These are phyloP conservation scores for Papilio gigon DNA, from an alignment of 2,888 invertebrate genomes.

Conservation along the genomic window DNA sequence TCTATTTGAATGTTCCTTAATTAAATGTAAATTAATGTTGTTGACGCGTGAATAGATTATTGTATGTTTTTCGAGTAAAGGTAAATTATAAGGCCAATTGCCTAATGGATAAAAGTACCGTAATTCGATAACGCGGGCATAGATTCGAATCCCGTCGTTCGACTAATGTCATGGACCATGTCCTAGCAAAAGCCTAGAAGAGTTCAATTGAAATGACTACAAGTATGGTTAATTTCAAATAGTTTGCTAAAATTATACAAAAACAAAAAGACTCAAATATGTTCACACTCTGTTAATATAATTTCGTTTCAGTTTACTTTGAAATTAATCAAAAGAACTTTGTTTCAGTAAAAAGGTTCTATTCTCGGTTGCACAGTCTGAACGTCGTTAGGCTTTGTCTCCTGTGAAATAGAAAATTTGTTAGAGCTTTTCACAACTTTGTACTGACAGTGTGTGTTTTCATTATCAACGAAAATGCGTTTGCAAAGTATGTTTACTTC, in stretches of 20 bases:
- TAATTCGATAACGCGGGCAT: too few relatives aligned
- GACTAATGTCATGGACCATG: too few relatives aligned
- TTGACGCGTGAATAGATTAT: neutral
- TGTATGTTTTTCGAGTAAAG: neutral
- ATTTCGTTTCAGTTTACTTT: neutral
- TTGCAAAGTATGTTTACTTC: too few relatives aligned
- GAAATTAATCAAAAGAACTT: neutral
- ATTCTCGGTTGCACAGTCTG: neutral
- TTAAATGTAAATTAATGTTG: conserved; percentile 4
- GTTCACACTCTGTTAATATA: neutral
- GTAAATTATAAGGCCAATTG: too few relatives aligned
- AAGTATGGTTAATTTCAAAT: too few relatives aligned
- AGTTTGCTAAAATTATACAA: too few relatives aligned
- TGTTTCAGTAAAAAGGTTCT: conserved; percentile 6
- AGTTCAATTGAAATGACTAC: too few relatives aligned
- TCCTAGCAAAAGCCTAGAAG: too few relatives aligned
- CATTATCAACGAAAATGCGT: neutral
- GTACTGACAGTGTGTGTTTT: neutral
- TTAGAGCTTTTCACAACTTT: conserved; percentile 13
- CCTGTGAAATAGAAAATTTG: conserved; percentile 17
- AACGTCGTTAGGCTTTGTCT: conserved; percentile 11
- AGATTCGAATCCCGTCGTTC: too few relatives aligned
- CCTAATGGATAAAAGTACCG: too few relatives aligned
- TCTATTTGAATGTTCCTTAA: neutral
- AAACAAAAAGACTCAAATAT: too few relatives aligned